Evolutionary conservation across 2,888 invertebrate species (phyloP), one percentile per base, ranked within the genome.

Genomic region (Barypeithes pellucidus): DNA sequence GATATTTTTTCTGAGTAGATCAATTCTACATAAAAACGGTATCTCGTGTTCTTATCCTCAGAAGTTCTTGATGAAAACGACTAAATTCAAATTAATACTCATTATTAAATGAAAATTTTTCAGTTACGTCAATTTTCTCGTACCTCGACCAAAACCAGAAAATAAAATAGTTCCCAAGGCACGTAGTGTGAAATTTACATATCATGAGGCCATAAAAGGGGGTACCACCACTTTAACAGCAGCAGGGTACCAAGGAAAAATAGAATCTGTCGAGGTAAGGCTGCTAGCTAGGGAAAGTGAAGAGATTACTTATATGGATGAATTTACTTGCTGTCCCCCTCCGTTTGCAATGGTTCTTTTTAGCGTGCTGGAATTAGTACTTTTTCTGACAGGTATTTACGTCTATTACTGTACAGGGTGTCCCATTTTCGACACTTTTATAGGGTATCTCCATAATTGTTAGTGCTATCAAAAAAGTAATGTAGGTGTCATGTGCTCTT

Each of bases 251-350:
- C 61, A 52, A 36, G 22, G 61, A 14, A 36, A 61, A 11, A 14
- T 61, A 7, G 59, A 47, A 39, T 71, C 66, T 18, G 18, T 29
- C 9, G 33, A 72, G 43, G 43, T 52, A n/a, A 52, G 2, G 3
- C 18, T 61, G 9, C 12, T 57, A 22, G 18, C 1, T 18, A 18
- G 45, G 36, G 69, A 70, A n/a, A 66, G 66, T 7, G 66, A 68
- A 11, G 72, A 72, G 3, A 47, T 73, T 3, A 4, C 61, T 22
- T 75, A 75, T 50, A n/a, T 14, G 7, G 93, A 95, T 80, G 93
- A 96, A 83, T 98, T 98, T 88, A 93, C 91, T 75, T 97, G 98
- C 83, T 93, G 92, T 84, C 98, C 98, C 11, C 98, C 98, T 0
- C 92, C 95, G 0, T 45, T 80, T 9, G 95, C 96, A 83, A 97